phyloP scores from a whole-genome alignment of 2,113 vertebrate species.

The Tenebrosternarchus preto region DNA sequence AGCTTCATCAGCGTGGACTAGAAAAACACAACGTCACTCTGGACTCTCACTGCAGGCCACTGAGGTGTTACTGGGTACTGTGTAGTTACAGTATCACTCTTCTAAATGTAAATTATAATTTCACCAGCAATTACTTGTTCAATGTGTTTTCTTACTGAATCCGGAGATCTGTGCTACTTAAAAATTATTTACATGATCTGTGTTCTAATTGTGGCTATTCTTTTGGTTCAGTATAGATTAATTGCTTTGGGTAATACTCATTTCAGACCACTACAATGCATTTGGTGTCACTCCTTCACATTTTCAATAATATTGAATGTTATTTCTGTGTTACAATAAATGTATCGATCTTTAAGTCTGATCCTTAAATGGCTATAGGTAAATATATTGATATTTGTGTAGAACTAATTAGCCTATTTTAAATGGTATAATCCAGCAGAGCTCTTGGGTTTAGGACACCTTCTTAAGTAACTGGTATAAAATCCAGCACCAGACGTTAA shows the following conservation, averaged over 20 bases:
- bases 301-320: conserved; percentile 1
- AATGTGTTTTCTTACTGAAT: neutral
- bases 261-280: conserved; percentile 14
- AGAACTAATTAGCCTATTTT: too few species aligned
- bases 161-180: neutral
- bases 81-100: neutral
- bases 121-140: neutral
- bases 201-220: neutral
- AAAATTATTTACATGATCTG: neutral
- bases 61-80: neutral
- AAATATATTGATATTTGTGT: too few species aligned
- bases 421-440: too few species aligned
- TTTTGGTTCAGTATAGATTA: neutral
- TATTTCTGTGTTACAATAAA: conserved; percentile 24
- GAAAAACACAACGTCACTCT: too few species aligned
- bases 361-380: neutral
- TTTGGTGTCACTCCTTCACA: neutral
- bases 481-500: too few species aligned
- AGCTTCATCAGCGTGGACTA: neutral
- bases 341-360: neutral
- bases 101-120: conserved; percentile 3
- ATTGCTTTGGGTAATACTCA: neutral
- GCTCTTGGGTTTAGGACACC: too few species aligned
- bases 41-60: neutral
- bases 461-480: too few species aligned